Base-by-base conservation (phyloP, 1,140 invertebrate species). In the Saxidomus purpurata region DNA sequence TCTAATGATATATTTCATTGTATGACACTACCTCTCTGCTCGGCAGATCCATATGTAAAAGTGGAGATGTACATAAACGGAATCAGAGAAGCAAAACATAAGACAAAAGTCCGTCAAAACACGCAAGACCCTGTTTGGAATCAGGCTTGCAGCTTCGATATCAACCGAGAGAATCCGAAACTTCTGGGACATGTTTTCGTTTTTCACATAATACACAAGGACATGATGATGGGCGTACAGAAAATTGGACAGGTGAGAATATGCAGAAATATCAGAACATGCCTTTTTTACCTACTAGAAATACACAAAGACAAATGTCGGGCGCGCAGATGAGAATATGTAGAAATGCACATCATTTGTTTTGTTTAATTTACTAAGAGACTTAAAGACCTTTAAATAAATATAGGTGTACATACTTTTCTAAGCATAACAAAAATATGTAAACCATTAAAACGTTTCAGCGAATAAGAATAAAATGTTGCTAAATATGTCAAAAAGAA, bases 31-130 rank as follows among this genome's bases (percentile, higher is more conserved):
- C n/a, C n/a, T 61, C 6, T 19, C 55, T 87, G 36, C 3, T 77
- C 77, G 87, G 0, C 83, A 95, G 94, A 95, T 91, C 94, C 94
- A 0, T 95, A 95, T 61, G 94, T 95, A 25, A 95, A 95, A 90
- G 93, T 94, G 15, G 94, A 95, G 87, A 95, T 95, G 94, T 95
- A 94, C 52, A 93, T 95, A 15, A 95, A 95, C 80, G 94, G 94
- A 25, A 92, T 95, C 11, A 84, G 94, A 22, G 93, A 94, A 80
- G 92, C 93, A 19, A 95, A 95, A 86, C 92, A 94, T 71, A 95
- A 94, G 83, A 94, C 94, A 40, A 95, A 95, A 90, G 93, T 93
- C 15, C 90, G 93, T 13, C 94, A 94, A 83, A 94, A 94, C 89
- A 94, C 93, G 25, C 93, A 94, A 89, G 93, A 95, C 76, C 94